phyloP scores from a whole-genome alignment of 2,113 vertebrate genomes.

The Onychostruthus taczanowskii region DNA sequence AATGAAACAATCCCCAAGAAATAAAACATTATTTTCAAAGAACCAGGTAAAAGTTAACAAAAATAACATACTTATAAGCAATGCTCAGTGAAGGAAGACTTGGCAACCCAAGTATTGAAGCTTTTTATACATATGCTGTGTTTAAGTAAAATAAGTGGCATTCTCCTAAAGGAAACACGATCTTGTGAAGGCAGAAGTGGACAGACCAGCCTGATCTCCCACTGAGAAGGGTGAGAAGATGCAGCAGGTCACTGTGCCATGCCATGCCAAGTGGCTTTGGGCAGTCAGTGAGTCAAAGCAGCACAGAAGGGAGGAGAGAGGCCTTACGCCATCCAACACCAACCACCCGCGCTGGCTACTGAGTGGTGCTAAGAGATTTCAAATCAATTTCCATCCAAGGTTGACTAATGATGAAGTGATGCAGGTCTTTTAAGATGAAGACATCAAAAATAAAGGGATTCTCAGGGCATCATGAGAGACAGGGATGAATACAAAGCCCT shows the following conservation, averaged over 20 bases:
- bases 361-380: neutral
- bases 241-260: neutral
- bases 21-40: neutral
- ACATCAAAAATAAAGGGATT: conserved; percentile 46
- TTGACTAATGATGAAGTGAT: conserved; percentile 37
- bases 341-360: neutral
- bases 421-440: conserved; percentile 28
- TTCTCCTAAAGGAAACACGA: conserved; percentile 1
- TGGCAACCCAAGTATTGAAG: neutral
- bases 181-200: conserved; percentile 41
- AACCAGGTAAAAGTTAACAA: conserved; percentile 8
- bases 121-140: neutral
- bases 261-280: conserved; percentile 2
- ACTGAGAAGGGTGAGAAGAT: neutral
- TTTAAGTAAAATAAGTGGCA: neutral
- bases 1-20: conserved; percentile 35
- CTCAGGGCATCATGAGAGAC: conserved; percentile 48
- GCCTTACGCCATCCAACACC: conserved; percentile 5
- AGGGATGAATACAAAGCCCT: conserved; percentile 61
- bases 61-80: neutral
- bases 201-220: neutral
- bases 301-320: neutral
- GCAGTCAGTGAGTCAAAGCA: conserved; percentile 30
- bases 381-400: conserved; percentile 41
- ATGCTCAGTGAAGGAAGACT: neutral